Base-by-base conservation (phyloP, 2,888 invertebrate species). In the Thereva unica region DNA sequence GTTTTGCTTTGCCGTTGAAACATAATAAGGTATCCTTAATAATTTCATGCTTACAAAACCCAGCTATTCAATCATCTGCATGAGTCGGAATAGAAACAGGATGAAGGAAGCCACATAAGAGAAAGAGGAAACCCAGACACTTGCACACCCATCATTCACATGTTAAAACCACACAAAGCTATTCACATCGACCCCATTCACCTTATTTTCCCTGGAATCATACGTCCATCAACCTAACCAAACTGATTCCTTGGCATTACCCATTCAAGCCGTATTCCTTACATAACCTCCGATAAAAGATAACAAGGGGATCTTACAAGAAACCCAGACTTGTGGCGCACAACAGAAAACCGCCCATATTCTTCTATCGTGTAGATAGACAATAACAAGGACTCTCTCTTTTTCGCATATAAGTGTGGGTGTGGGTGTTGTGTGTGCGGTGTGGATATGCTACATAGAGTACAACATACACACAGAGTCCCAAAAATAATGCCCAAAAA, bases 21-120 rank as follows among this genome's bases (percentile, higher is more conserved):
- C 57, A 38, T 47, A 59, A 47, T 37, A 47, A 37, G 47, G 57
- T 38, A 59, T 59, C 57, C 12, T 10, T 59, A 47, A 59, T 59
- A 59, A 45, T 23, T 59, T 45, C 57, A n/a, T 47, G 57, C 47
- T 47, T 38, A 47, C 37, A 8, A 59, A 12, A 44, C 47, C 47
- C 12, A 37, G 12, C n/a, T 7, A 47, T 10, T 59, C 37, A 59
- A 59, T 59, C 41, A 45, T 42, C 34, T 37, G 38, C 45, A 45
- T 59, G 47, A 59, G 35, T n/a, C 45, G 9, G 5, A 35, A n/a
- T 23, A 35, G 45, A 5, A 12, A 56, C 44, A 56, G 44, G 34
- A 7, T 53, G 23, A 6, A 9, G 40, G 55, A 55, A 41, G 38
- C n/a, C n/a, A 42, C 7, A 42, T 42, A 42, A 42, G 34, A 34